These are phyloP conservation scores for Synergus japonicus DNA, from an alignment of 2,888 invertebrate genomes.

Conservation along the genomic window DNA sequence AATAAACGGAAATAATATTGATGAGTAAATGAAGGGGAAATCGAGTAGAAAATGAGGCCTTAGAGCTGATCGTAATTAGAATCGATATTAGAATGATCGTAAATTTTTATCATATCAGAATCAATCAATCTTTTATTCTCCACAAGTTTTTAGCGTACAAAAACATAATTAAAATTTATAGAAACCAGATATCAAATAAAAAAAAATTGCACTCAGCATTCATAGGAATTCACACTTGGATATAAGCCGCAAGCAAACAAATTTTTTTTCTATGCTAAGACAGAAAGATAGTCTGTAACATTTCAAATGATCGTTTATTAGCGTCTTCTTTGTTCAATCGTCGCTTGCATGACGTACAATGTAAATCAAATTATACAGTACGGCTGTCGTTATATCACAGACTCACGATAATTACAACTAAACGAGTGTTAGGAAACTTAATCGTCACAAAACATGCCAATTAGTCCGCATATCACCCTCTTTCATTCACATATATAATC, in stretches of 20 bases:
- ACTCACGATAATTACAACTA: constrained; percentile 71
- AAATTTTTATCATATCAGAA: not conserved
- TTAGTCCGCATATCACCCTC: not conserved
- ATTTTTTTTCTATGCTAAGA: not conserved
- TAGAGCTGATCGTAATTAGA: not conserved
- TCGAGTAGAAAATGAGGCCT: not conserved
- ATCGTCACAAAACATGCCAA: constrained; percentile 49
- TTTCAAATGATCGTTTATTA: constrained; percentile 53
- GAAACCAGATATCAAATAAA: not conserved
- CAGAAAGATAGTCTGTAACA: constrained; percentile 5
- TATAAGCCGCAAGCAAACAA: not conserved
- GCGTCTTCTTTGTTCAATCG: constrained; percentile 61
- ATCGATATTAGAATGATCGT: not conserved
- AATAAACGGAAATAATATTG: not conserved
- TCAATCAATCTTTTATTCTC: not conserved
- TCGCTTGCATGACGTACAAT: constrained; percentile 56
- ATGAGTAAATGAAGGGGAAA: not conserved
- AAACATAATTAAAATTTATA: not conserved
- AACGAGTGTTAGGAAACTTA: constrained; percentile 62
- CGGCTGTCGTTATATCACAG: constrained; percentile 69
- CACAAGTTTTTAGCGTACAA: not conserved
- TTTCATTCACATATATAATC: constrained; percentile 13
- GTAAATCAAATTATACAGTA: constrained; percentile 67
- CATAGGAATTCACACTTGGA: not conserved
- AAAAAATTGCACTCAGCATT: not conserved